Percentiles rank a stretch among this genome's conserved stretches.
Conservation (phyloP, 2,113 vertebrate species). For the Talpa occidentalis region DNA sequence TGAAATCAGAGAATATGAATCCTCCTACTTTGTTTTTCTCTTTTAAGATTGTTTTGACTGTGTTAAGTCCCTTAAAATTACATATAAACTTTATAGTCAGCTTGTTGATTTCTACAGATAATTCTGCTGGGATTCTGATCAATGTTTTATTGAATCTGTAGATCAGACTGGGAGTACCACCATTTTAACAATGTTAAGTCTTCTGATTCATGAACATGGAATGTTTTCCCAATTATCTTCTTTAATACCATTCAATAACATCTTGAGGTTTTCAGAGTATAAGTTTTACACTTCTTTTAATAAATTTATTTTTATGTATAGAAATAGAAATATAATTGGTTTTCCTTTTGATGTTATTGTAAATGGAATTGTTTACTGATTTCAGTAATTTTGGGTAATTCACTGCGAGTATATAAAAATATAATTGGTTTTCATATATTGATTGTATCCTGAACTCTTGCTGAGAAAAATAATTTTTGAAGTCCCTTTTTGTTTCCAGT, state of each 20-base stretch:
- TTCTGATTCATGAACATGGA: neutral
- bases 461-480: neutral
- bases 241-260: neutral
- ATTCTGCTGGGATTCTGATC: neutral
- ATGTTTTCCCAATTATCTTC: neutral
- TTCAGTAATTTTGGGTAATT: neutral
- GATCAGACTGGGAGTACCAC: neutral
- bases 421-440: neutral
- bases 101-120: neutral
- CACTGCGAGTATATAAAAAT: neutral
- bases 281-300: neutral
- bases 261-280: neutral
- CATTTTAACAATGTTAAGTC: neutral
- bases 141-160: neutral
- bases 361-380: slow-evolving; percentile 10
- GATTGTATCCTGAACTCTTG: neutral
- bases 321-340: too few relatives aligned
- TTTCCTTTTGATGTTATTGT: neutral
- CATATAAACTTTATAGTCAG: neutral
- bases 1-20: neutral
- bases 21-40: neutral
- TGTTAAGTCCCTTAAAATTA: neutral
- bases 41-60: neutral
- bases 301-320: neutral
- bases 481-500: neutral